Base-by-base conservation (phyloP, 2,797 vertebrate genomes). In the Chanos chanos region DNA sequence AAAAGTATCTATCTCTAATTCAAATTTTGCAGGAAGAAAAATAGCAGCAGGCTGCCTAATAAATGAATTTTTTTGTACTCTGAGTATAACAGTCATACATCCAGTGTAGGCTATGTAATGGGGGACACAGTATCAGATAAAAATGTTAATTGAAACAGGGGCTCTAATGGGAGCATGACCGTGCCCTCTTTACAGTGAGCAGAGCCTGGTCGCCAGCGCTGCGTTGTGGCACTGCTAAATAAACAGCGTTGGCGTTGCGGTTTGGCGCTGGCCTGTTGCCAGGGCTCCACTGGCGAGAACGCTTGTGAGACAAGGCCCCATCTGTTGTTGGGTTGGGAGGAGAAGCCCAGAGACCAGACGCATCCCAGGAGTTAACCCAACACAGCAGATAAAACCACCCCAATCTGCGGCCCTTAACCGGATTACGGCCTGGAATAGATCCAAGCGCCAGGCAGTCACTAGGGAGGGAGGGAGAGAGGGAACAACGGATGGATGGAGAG, bases 401-500 rank as follows among this genome's bases (percentile, higher is more conserved):
- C 51, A 57, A 45, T 51, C 64, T 68, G 55, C 49, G 12, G 12
- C 50, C 44, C 31, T 13, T 64, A 72, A 67, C 54, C 18, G 39
- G 60, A 72, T 72, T 72, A 68, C 9, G 7, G 41, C 9, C 18
- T 56, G 64, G 60, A 63, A 47, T 25, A 7, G 6, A 16, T 72
- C 64, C 48, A 64, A 53, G 33, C 24, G 33, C 34, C n/a, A 22
- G 24, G 51, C 36, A 22, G 24, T 1, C 24, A 10, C 15, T n/a
- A 18, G 7, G 22, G 15, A 30, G 52, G 9, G 51, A 9, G 21
- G 21, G 43, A 5, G 1, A 44, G 8, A 12, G 27, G 44, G 13
- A 4, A 5, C 13, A 9, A 1, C 41, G 44, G 19, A 47, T 43
- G 48, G 44, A 27, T 3, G 4, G 22, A 48, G 45, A 5, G 24